Conservation (phyloP, 2,113 vertebrate genomes). For the Calonectris borealis region DNA sequence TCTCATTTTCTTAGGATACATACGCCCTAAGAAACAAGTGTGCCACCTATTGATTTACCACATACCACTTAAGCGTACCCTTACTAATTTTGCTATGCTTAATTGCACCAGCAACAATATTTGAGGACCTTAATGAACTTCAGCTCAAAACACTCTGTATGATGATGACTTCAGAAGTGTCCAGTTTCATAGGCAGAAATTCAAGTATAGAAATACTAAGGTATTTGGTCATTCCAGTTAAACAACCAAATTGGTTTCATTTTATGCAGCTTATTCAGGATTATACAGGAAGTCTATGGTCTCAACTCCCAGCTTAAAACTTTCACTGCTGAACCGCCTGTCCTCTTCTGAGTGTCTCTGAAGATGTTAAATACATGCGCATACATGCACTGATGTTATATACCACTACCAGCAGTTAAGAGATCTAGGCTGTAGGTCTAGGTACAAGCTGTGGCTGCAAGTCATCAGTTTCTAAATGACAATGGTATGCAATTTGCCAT, state of each 20-base stretch:
- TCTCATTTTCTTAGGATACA: neutral
- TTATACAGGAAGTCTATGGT: neutral
- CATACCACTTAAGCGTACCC: neutral
- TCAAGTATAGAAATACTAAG: neutral
- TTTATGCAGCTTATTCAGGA: neutral
- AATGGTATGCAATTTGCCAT: neutral
- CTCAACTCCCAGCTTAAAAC: neutral
- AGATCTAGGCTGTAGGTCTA: neutral
- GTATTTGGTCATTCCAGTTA: neutral
- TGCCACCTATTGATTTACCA: neutral
- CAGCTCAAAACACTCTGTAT: neutral
- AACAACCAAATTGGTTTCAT: neutral
- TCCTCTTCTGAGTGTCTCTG: neutral
- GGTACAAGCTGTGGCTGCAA: neutral
- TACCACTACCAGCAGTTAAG: neutral
- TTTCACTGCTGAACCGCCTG: neutral
- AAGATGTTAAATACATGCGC: neutral
- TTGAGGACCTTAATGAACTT: neutral
- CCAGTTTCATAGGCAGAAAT: neutral
- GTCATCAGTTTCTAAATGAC: neutral
- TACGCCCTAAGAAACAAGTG: neutral
- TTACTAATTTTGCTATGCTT: neutral
- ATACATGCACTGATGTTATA: too few species aligned
- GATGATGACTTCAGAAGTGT: neutral
- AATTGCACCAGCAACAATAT: neutral